Base-by-base conservation (phyloP, 1,140 invertebrate genomes). In the Drosophila ironensis region DNA sequence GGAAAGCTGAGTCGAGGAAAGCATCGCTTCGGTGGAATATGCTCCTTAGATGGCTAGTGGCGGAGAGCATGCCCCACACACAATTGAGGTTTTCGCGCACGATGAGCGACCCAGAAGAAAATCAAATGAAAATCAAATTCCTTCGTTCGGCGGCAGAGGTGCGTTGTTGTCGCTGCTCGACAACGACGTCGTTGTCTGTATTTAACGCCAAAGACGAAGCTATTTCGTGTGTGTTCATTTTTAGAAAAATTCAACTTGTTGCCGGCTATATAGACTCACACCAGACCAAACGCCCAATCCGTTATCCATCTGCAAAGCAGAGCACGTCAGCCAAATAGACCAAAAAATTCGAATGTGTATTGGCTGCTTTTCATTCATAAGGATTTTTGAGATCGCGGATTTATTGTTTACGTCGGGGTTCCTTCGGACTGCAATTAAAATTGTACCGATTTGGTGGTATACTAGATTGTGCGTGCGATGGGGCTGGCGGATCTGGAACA, bases 171-270 rank as follows among this genome's bases (percentile, higher is more conserved):
- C 38, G 35, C 33, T 60, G 22, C 59, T 45, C 56, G 56, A 53
- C 51, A 45, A 25, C 51, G 51, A 45, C 41, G 35, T 50, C 66
- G 68, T 48, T 70, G 75, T 40, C 60, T 30, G 68, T 57, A 80
- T 82, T 84, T 86, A 86, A 87, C 81, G 81, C 80, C 80, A 86
- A 86, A 86, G 44, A 87, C 80, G 80, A 86, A 81, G 81, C 73
- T 86, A 87, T 75, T 84, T 84, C 70, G 70, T 84, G 80, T 78
- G 72, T 68, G 70, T 86, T 86, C 80, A 86, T 72, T 86, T 86
- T 86, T 86, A 86, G 80, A 86, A 86, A 86, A 72, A 87, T 87
- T 61, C 80, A 86, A 87, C 81, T 87, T 87, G 75, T 87, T 87
- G 80, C 80, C 80, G 74, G 69, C 73, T 73, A 81, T 82, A 81